A percentile compares a stretch with the other conserved stretches of the same genome.
These are phyloP conservation scores for Brienomyrus brachyistius DNA, from an alignment of 2,113 vertebrate genomes.

Conservation along the genomic window DNA sequence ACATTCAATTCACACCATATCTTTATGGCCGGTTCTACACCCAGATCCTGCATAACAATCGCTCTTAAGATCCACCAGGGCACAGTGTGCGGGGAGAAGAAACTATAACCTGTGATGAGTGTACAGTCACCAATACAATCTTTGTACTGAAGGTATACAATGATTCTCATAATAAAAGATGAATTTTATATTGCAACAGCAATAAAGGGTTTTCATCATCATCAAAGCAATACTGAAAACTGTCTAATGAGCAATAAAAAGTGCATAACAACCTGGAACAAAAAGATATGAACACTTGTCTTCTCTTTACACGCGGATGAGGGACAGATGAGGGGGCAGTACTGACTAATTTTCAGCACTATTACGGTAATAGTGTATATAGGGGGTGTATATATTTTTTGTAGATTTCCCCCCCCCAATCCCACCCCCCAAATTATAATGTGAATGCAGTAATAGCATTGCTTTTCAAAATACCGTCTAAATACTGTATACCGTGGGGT, in stretches of 20 bases:
- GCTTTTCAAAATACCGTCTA: background rate
- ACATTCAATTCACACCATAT: background rate
- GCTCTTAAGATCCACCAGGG: background rate
- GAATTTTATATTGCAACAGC: no score
- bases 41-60: background rate
- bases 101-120: background rate
- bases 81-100: background rate
- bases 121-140: background rate
- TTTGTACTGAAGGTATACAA: background rate
- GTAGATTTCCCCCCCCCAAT: background rate
- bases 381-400: background rate
- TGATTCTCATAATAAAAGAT: background rate
- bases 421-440: background rate
- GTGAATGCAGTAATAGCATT: background rate
- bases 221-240: background rate
- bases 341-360: background rate
- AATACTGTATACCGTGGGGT: background rate
- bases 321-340: background rate
- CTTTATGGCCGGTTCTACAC: background rate
- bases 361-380: background rate
- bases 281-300: background rate
- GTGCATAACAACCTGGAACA: background rate
- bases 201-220: no score
- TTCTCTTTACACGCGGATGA: background rate
- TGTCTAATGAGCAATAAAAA: background rate